Base-by-base conservation (phyloP, 2,113 vertebrate species). In the Chaetops frenatus region DNA sequence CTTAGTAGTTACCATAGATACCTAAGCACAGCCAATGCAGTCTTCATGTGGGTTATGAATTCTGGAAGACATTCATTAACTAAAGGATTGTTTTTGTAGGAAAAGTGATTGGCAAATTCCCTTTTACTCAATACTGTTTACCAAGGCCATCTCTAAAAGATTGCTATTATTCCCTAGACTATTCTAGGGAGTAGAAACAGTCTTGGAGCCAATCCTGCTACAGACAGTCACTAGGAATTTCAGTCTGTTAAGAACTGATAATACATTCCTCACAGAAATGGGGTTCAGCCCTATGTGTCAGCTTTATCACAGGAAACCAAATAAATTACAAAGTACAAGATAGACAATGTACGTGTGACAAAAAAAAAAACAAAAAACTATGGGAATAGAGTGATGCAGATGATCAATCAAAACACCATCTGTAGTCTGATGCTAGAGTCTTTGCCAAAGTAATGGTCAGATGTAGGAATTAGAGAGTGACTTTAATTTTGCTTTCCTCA, bases 41-140 rank as follows among this genome's bases (percentile, higher is more conserved):
- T 14, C 16, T 92, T 85, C 29, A 14, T 6, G 11, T 38, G 13
- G 25, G 38, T 62, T 85, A 69, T 91, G 89, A 91, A 82, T 29
- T 77, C 53, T 47, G 35, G 40, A 65, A 79, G 85, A 94, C 71
- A 86, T 95, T 95, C 6, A 95, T 84, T 87, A 95, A 91, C 58
- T 94, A 66, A 66, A 91, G 62, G 29, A 86, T 29, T 65, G 16
- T 61, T 92, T 82, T 82, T 48, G 69, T 7, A 57, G 45, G 23
- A 90, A 36, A 93, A 85, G 44, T 33, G 45, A 90, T 89, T 56
- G 85, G 78, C 70, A 84, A 92, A 96, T 91, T 85, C 24, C 35
- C n/a, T 90, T 92, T 94, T 91, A 95, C 66, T 95, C 78, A 48
- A 81, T 92, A 88, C 11, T 54, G 42, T 73, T 95, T 91, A 95